phyloP scores from a whole-genome alignment of 2,113 vertebrate genomes.

The Centropristis striata region DNA sequence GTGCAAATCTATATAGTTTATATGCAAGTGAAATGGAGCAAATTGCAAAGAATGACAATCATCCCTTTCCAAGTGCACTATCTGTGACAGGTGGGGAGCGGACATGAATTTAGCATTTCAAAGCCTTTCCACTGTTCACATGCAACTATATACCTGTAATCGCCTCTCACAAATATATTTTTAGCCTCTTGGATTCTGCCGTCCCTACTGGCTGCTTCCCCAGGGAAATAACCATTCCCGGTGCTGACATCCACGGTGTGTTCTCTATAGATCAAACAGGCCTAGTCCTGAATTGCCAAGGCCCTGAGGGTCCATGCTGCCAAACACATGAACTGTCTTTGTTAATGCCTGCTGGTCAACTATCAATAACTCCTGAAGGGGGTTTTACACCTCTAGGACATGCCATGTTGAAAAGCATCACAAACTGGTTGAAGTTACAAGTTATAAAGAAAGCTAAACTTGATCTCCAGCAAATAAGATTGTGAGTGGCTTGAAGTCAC shows the following conservation, averaged over 20 bases:
- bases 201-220: slow-evolving; percentile 67
- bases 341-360: slow-evolving; percentile 59
- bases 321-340: slow-evolving; percentile 61
- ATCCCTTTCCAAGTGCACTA: slow-evolving; percentile 12
- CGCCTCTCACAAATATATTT: slow-evolving; percentile 78
- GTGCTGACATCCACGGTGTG: slow-evolving; percentile 73
- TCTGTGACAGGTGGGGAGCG: slow-evolving; percentile 40
- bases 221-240: slow-evolving; percentile 78
- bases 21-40: slow-evolving; percentile 24
- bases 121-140: slow-evolving; percentile 54
- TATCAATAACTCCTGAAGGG: slow-evolving; percentile 31
- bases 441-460: slow-evolving; percentile 17
- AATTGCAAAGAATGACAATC: slow-evolving; percentile 39
- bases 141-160: slow-evolving; percentile 75
- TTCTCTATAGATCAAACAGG: slow-evolving; percentile 81
- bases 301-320: slow-evolving; percentile 58
- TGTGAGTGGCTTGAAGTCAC: slow-evolving; percentile 31
- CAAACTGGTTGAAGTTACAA: slow-evolving; percentile 25
- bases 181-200: slow-evolving; percentile 77
- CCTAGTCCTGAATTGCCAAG: slow-evolving; percentile 66
- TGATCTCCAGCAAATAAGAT: slow-evolving; percentile 11
- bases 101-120: slow-evolving; percentile 74
- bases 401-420: slow-evolving; percentile 2
- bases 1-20: not conserved
- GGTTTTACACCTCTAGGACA: slow-evolving; percentile 36